Evolutionary conservation across 2,797 vertebrate genomes (phyloP).

Genomic region (Echiichthys vipera): DNA sequence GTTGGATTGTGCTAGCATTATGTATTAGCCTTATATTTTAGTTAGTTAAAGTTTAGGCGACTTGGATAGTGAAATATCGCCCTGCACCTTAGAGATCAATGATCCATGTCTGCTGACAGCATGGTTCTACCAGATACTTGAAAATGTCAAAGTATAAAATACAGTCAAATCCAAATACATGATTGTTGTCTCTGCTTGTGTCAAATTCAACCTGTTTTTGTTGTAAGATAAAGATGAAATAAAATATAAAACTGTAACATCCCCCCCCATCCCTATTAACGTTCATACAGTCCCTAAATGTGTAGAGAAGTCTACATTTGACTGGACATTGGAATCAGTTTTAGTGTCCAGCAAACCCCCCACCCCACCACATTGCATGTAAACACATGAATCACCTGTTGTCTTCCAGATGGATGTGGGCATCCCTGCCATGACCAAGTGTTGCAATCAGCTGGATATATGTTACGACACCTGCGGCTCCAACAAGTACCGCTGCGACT

Average conservation of each 20-base stretch:
- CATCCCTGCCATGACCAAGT: constrained; percentile 97
- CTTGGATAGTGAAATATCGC: not conserved
- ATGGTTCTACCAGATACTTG: not conserved
- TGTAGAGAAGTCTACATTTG: not conserved
- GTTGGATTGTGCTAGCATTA: not conserved
- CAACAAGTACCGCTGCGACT: constrained; percentile 98
- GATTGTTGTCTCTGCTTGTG: not conserved
- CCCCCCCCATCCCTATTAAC: not conserved
- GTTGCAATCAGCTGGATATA: constrained; percentile 94
- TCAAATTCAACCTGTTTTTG: no score
- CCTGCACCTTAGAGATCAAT: not conserved
- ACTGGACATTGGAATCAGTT: not conserved
- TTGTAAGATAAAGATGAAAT: not conserved
- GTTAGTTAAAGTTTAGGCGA: not conserved
- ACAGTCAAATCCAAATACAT: not conserved
- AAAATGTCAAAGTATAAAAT: not conserved
- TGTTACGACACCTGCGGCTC: constrained; percentile 98
- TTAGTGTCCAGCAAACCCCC: not conserved
- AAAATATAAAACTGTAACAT: not conserved
- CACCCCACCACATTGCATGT: no score
- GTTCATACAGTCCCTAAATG: not conserved
- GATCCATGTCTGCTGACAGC: not conserved
- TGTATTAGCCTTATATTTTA: not conserved
- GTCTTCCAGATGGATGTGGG: constrained; percentile 89
- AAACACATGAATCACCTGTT: not conserved